Conservation (phyloP, 1,140 invertebrate species). For the Lanistes nyassanus region DNA sequence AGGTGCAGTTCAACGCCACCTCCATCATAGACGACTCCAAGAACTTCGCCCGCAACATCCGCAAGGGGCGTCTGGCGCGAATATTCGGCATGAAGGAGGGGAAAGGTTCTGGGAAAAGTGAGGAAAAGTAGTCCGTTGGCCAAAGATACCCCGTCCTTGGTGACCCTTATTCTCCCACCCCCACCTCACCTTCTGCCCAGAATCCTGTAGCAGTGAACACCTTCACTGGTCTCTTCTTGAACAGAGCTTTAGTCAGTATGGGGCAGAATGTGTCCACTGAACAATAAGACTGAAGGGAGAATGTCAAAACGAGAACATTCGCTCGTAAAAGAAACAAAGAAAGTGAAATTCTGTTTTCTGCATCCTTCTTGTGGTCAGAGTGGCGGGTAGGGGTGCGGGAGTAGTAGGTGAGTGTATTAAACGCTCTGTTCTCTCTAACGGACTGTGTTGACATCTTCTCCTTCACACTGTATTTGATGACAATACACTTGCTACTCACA, state of each 20-base stretch:
- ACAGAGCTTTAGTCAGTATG: background rate
- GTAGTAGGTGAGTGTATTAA: too few relatives aligned
- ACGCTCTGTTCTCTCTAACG: too few relatives aligned
- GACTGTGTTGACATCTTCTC: too few relatives aligned
- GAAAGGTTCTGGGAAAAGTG: background rate
- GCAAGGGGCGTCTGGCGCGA: constrained; percentile 8
- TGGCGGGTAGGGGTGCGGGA: too few relatives aligned
- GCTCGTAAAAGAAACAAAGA: too few relatives aligned
- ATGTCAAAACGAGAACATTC: too few relatives aligned
- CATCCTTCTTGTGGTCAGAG: too few relatives aligned
- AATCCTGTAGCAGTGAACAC: background rate
- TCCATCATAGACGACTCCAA: constrained; percentile 16
- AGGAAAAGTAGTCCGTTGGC: background rate
- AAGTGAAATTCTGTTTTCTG: too few relatives aligned
- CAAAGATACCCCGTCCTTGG: background rate
- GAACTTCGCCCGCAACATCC: constrained; percentile 25
- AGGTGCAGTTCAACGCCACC: constrained; percentile 30
- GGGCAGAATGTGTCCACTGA: too few relatives aligned
- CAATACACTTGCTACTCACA: too few relatives aligned
- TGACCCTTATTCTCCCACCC: background rate
- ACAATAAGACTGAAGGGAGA: too few relatives aligned
- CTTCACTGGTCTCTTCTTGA: background rate
- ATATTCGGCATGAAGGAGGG: background rate
- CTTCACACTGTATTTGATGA: too few relatives aligned
- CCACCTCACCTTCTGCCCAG: background rate